Evolutionary conservation across 2,113 vertebrate genomes (phyloP).

Genomic region (Haemorhous mexicanus): DNA sequence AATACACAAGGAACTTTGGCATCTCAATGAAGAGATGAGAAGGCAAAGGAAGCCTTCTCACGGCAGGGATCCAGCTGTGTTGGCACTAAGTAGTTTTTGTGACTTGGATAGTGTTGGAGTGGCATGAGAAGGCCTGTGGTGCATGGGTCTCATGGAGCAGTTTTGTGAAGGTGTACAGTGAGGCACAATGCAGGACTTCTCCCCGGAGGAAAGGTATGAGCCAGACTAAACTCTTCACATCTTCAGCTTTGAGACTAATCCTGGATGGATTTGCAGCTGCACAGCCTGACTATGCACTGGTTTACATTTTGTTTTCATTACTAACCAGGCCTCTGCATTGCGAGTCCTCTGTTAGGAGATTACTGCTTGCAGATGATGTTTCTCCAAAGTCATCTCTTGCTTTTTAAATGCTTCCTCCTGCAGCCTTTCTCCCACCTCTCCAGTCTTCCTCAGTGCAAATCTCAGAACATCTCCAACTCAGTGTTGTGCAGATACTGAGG

Average conservation of each 20-base stretch:
- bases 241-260: background rate
- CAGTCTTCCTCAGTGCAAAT: background rate
- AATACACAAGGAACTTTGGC: background rate
- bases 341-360: background rate
- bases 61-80: background rate
- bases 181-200: background rate
- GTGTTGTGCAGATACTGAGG: slow-evolving; percentile 23
- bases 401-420: background rate
- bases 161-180: background rate
- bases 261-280: background rate
- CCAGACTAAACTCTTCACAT: background rate
- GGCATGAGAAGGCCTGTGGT: background rate
- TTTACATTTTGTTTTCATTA: background rate
- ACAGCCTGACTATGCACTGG: background rate
- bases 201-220: background rate
- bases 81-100: background rate
- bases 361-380: background rate
- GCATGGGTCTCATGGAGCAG: background rate
- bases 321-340: background rate
- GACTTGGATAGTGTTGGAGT: background rate
- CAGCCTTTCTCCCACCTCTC: background rate
- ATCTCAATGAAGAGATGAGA: background rate
- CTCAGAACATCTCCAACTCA: slow-evolving; percentile 26
- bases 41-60: background rate
- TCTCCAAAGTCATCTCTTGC: background rate